These are phyloP conservation scores for Alectoris magna DNA, from an alignment of 2,797 vertebrate genomes.

Conservation along the genomic window DNA sequence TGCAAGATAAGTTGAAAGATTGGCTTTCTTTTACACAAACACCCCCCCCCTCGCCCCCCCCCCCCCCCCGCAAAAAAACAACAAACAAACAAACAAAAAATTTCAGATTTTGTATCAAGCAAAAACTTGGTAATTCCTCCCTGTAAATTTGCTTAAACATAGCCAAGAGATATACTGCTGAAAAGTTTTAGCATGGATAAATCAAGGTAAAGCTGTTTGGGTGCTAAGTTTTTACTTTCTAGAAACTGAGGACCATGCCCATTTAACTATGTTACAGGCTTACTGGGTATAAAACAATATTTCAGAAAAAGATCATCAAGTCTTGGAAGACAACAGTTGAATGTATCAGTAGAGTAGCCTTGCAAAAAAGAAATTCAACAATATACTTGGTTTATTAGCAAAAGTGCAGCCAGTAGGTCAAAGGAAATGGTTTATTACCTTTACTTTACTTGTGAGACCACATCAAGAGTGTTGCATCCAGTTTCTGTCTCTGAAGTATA, in stretches of 20 bases:
- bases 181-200: background rate
- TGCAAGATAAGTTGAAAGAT: background rate
- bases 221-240: background rate
- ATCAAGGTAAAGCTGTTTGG: background rate
- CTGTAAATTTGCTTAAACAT: background rate
- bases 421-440: too few species aligned
- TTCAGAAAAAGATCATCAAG: background rate
- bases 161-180: background rate
- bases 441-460: too few species aligned
- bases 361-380: rapidly evolving
- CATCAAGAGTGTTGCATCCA: background rate
- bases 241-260: background rate
- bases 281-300: background rate
- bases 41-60: too few species aligned
- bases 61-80: background rate
- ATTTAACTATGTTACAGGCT: background rate
- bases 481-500: background rate
- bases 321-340: background rate
- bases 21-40: background rate
- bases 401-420: background rate
- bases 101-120: background rate
- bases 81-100: background rate
- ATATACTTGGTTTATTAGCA: background rate
- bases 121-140: background rate
- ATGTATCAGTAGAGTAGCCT: background rate